Base-by-base conservation (phyloP, 2,888 invertebrate genomes). In the Ophioninae sp. region DNA sequence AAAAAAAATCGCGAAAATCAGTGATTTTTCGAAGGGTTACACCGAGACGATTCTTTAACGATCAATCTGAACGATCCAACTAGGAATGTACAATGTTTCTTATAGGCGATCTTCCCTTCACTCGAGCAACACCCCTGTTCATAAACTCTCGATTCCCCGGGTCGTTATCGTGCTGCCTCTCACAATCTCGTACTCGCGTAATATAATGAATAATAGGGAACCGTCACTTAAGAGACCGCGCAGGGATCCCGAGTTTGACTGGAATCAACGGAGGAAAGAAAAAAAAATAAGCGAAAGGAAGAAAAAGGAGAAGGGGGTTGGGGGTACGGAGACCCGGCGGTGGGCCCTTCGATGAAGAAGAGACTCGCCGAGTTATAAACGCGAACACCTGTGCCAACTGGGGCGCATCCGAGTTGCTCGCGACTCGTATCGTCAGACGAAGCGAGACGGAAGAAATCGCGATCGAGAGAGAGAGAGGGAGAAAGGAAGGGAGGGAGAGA, bases 311-410 rank as follows among this genome's bases (percentile, higher is more conserved):
- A 39, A 56, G 23, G 59, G 56, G 41, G 50, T 37, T 13, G 69
- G 73, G 59, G 50, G 37, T 30, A 79, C 23, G 70, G 65, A 62
- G 50, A 23, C 57, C 77, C n/a, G 68, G 68, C 65, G 72, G 10
- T 68, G 67, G 76, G 57, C 65, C 62, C 75, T 68, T 73, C 65
- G 75, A 73, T 23, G 61, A 77, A 67, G 57, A 72, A 56, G 62
- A 56, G 76, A 78, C 77, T 76, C 72, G 88, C 86, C 88, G 87
- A 89, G 88, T 89, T 88, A 88, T 89, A 88, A 79, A 79, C 72
- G 72, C 85, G 90, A 91, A 92, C 92, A 92, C 91, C 92, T 92
- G 92, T 92, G 92, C 91, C 92, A 92, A 92, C 92, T 92, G 92
- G 92, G 90, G 91, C 92, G 89, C 90, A 90, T 90, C 91, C 89